Evolutionary conservation across 2,113 vertebrate genomes (phyloP).

Genomic region (Podiceps cristatus): DNA sequence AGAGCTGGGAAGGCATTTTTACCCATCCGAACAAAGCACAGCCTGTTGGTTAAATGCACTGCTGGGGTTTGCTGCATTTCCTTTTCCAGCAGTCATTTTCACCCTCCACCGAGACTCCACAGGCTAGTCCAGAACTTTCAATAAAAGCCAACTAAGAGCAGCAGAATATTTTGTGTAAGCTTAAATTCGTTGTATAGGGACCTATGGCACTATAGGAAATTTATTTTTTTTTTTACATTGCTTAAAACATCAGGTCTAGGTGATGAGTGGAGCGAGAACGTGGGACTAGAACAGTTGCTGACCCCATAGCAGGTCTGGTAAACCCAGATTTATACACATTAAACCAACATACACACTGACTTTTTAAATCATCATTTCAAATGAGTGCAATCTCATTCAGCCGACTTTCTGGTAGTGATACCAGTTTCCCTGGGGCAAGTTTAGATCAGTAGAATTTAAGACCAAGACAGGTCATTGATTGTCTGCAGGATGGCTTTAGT

Average conservation of each 20-base stretch:
- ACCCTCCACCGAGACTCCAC: not conserved
- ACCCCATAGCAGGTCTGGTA: not conserved
- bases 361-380: not conserved
- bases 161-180: not conserved
- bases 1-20: not conserved
- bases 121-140: not conserved
- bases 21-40: not conserved
- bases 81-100: not conserved
- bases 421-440: not conserved
- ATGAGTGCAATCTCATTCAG: not conserved
- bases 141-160: not conserved
- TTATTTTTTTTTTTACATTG: too few relatives aligned
- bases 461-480: not conserved
- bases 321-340: not conserved
- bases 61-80: not conserved
- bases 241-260: not conserved
- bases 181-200: not conserved
- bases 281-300: accelerated
- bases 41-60: not conserved
- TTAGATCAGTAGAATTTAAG: not conserved
- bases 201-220: not conserved
- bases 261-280: not conserved
- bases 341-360: not conserved
- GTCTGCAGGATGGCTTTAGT: not conserved
- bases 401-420: not conserved